phyloP scores from a whole-genome alignment of 2,113 vertebrate genomes.

The Tonatia bakeri region DNA sequence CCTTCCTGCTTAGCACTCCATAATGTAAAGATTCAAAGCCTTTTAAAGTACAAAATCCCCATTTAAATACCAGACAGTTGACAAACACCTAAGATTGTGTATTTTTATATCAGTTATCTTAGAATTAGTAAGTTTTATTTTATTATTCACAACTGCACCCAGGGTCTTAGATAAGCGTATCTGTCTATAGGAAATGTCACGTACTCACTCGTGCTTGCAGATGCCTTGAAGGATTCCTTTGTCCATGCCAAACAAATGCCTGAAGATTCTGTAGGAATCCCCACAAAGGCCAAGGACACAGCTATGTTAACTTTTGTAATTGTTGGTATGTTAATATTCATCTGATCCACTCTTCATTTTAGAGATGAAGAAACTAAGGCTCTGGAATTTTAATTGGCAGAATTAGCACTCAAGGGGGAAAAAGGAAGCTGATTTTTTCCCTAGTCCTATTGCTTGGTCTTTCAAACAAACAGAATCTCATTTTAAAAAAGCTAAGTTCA shows the following conservation, averaged over 20 bases:
- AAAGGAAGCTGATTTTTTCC: neutral
- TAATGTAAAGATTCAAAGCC: neutral
- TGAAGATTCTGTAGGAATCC: neutral
- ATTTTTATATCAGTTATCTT: neutral
- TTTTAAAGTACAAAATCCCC: neutral
- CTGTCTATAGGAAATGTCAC: neutral
- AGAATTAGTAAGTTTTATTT: neutral
- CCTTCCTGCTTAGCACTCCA: neutral
- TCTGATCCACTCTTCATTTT: neutral
- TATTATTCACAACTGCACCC: neutral
- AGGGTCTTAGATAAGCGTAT: neutral
- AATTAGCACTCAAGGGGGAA: neutral
- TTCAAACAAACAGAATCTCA: neutral
- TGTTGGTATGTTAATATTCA: neutral
- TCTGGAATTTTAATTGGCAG: neutral
- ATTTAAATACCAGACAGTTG: conserved; percentile 1
- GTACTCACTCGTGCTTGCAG: neutral
- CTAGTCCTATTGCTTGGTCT: neutral
- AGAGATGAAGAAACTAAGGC: neutral
- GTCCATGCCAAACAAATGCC: neutral
- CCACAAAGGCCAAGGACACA: neutral
- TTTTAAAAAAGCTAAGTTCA: neutral
- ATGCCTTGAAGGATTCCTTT: neutral
- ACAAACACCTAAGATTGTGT: neutral
- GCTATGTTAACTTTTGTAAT: neutral